phyloP scores from a whole-genome alignment of 2,888 invertebrate species.

The Pristionchus japonicus region DNA sequence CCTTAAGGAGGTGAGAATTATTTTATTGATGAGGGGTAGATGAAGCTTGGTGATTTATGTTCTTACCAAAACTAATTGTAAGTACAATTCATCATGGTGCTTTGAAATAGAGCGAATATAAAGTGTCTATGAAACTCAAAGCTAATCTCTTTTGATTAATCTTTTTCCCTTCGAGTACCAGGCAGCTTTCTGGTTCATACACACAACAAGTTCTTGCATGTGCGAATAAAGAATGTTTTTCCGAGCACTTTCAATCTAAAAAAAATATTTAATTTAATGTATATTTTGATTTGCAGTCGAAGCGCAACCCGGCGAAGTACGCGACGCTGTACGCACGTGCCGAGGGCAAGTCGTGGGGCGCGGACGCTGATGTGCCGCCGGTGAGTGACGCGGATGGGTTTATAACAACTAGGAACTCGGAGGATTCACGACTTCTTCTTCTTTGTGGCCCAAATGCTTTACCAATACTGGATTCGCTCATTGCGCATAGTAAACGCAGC shows the following conservation, averaged over 20 bases:
- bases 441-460: too few species aligned
- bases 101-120: too few species aligned
- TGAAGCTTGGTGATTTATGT: too few species aligned
- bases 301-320: slow-evolving; percentile 1
- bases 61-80: too few species aligned
- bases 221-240: neutral
- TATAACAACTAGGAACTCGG: neutral
- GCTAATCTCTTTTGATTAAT: too few species aligned
- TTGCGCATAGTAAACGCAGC: too few species aligned
- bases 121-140: too few species aligned
- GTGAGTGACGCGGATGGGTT: neutral
- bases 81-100: neutral
- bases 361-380: neutral
- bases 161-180: too few species aligned
- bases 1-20: slow-evolving; percentile 35
- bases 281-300: slow-evolving; percentile 39
- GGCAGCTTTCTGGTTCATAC: neutral
- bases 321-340: neutral
- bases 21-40: neutral
- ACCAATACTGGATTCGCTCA: neutral
- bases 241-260: neutral
- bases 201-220: neutral
- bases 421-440: neutral
- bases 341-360: neutral
- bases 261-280: neutral